A percentile compares a stretch with the other conserved stretches of the same genome.
These are phyloP conservation scores for Parauchenoglanis punctatus DNA, from an alignment of 2,797 vertebrate species.

Conservation along the genomic window DNA sequence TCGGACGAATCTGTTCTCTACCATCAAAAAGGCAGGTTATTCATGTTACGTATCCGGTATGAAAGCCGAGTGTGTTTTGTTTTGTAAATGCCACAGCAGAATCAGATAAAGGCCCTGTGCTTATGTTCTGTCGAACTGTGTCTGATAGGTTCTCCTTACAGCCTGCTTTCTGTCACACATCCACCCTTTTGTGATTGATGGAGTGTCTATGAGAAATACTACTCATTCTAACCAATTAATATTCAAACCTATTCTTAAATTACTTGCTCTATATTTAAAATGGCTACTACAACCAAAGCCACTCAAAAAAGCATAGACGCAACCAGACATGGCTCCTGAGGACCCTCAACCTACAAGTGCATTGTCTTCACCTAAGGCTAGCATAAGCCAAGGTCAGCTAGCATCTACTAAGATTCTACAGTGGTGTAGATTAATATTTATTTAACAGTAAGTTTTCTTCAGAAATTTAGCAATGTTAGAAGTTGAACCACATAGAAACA, in stretches of 20 bases:
- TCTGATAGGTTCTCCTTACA: background rate
- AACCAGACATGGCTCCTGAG: background rate
- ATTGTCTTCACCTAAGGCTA: background rate
- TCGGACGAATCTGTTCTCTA: background rate
- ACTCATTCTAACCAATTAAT: background rate
- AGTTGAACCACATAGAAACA: background rate
- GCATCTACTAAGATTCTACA: background rate
- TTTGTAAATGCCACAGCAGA: constrained; percentile 14
- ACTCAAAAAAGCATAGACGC: background rate
- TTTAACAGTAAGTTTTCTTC: background rate
- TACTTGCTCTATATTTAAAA: background rate
- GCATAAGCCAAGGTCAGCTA: background rate
- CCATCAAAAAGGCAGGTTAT: background rate
- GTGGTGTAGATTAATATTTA: background rate
- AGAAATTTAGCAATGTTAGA: background rate
- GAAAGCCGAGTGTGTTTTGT: background rate
- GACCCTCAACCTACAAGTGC: background rate
- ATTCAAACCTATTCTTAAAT: background rate
- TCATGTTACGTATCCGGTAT: background rate
- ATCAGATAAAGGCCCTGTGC: background rate
- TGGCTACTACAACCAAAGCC: background rate
- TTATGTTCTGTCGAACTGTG: background rate
- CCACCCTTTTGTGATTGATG: background rate
- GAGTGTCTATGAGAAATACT: background rate
- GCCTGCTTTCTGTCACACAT: background rate